Base-by-base conservation (phyloP, 2,888 invertebrate species). In the Troides aeacus region DNA sequence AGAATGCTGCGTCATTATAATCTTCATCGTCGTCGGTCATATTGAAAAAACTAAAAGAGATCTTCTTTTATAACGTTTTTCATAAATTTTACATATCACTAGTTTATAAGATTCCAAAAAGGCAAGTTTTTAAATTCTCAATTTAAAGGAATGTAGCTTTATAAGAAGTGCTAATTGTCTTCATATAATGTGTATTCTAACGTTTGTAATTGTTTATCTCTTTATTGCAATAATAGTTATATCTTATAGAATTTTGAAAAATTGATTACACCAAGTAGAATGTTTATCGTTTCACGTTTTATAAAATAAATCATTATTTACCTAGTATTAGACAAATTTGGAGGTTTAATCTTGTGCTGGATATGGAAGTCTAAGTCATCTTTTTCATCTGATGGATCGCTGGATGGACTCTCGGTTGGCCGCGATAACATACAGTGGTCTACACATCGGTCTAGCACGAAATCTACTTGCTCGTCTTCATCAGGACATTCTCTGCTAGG, bases 401-500 rank as follows among this genome's bases (percentile, higher is more conserved):
- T 84, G 1, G 81, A 75, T 0, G 93, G 92, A 71, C 88, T 92
- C 59, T 85, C 87, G 5, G 87, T 85, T 4, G 90, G 88, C 74
- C 83, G 87, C 4, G 86, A 91, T 71, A 95, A 84, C 74, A 95
- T 84, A 80, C 96, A 96, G 84, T 96, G 95, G 84, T 96, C 96
- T 15, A 95, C 93, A 79, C 96, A 96, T 76, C 94, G 93, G 77
- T 95, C 95, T 50, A 96, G 89, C 21, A 96, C 95, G 79, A 96
- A 94, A 81, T 96, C 95, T 42, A 96, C 89, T 78, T 95, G 95
- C 76, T 95, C 95, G 73, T 95, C 94, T 74, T 95, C 95, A 76
- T 95, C 95, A 0, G 96, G 96, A 81, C 96, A 96, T 85, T 96
- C 96, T 72, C 96, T 92, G 77, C 96, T 96, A 0, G 96, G 95